Evolutionary conservation across 2,888 invertebrate species (phyloP), one percentile per base, ranked within the genome.

Genomic region (Drosophila phalerata): DNA sequence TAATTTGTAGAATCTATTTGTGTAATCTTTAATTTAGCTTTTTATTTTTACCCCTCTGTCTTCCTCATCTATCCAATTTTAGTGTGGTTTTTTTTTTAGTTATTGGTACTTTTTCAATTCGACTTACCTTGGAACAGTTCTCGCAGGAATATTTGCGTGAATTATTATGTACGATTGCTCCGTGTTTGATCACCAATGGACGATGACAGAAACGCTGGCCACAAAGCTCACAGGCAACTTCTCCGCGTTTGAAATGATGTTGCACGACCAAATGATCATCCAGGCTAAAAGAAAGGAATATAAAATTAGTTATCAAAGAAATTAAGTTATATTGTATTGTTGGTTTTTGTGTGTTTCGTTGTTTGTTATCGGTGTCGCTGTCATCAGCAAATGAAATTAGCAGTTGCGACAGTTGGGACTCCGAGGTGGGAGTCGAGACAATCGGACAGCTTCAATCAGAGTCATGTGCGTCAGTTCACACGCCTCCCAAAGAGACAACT

Each of bases 121-220:
- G 10, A 42, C 94, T 93, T 93, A 96, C 96, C 95, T 96, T 97
- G 78, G 96, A 94, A 91, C 97, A 97, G 92, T 98, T 98, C 92
- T 98, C 98, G 93, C 98, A 98, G 76, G 97, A 96, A 93, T 97
- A 98, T 91, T 97, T 96, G 83, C 97, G 95, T 69, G 96, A 95
- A 91, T 96, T 96, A 28, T 97, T 96, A 92, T 97, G 97, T 42
- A 95, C 95, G 51, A 96, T 93, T 2, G 97, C 96, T 63, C 97
- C 95, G 92, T 98, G 98, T 53, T 97, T 95, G 70, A 97, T 95
- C 58, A 98, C 93, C 73, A 97, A 94, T 0, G 96, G 96, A 49
- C 97, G 95, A 94, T 96, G 96, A 81, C 96, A 95, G 93, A 97
- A 98, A 5, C 96, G 95, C 83, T 96, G 95, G 22, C 96, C 95